phyloP scores from a whole-genome alignment of 2,113 vertebrate genomes.

The Gavia stellata region DNA sequence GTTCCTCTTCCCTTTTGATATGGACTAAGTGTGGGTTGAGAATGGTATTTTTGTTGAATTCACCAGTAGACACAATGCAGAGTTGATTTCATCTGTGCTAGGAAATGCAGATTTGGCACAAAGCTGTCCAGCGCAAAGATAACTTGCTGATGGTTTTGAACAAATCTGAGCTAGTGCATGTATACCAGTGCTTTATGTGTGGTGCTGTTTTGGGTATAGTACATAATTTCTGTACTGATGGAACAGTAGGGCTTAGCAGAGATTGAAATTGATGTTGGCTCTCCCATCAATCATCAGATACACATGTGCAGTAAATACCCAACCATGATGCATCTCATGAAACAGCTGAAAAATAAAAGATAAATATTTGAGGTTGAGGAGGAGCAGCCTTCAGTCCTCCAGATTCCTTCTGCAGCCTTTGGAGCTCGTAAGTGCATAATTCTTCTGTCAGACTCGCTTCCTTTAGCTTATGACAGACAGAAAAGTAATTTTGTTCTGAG shows the following conservation, averaged over 20 bases:
- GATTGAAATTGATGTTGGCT: neutral
- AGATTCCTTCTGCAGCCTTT: neutral
- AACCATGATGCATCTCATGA: neutral
- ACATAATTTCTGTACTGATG: neutral
- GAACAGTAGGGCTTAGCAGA: neutral
- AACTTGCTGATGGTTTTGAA: neutral
- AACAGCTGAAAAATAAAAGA: neutral
- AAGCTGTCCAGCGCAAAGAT: neutral
- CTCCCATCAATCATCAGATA: neutral
- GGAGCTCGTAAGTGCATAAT: neutral
- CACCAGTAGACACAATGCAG: fast-evolving
- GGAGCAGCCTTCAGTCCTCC: neutral
- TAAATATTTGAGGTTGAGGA: neutral
- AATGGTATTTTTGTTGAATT: neutral
- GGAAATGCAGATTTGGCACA: neutral
- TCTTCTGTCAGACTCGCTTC: neutral
- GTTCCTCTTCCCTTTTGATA: neutral
- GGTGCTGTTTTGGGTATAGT: neutral
- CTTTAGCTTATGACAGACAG: slow-evolving; percentile 30
- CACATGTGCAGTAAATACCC: neutral
- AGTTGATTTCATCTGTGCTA: neutral
- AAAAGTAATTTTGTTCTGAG: slow-evolving; percentile 27
- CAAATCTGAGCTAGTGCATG: neutral
- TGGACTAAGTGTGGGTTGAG: neutral
- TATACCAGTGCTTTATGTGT: neutral